Evolutionary conservation across 2,888 invertebrate genomes (phyloP).

Genomic region (Notodonta ziczac): DNA sequence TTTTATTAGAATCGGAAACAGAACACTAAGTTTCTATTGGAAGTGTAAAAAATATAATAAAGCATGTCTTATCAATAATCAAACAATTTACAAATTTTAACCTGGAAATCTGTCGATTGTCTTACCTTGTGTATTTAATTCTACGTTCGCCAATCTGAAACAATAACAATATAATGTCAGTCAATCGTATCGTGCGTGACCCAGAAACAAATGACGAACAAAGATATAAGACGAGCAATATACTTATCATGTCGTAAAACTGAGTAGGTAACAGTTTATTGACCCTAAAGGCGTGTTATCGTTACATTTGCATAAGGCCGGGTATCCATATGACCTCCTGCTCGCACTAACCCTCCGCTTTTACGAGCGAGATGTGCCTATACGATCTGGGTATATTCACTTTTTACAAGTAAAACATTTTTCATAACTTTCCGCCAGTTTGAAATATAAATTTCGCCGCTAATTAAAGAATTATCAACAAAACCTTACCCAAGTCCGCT

Average conservation of each 20-base stretch:
- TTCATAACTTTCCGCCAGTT: slow-evolving; percentile 19
- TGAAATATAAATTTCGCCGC: slow-evolving; percentile 3
- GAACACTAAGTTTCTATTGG: too few relatives aligned
- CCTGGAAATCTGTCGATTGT: not conserved
- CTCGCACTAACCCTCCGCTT: slow-evolving; percentile 66
- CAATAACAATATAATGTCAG: slow-evolving; percentile 54
- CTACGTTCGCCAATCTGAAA: slow-evolving; percentile 60
- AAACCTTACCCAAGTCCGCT: slow-evolving; percentile 8
- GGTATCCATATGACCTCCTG: slow-evolving; percentile 58
- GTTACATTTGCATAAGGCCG: slow-evolving; percentile 79
- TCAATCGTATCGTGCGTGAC: slow-evolving; percentile 55
- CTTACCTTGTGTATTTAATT: slow-evolving; percentile 37
- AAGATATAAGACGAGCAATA: slow-evolving; percentile 67
- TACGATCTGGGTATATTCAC: slow-evolving; percentile 49
- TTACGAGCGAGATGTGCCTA: slow-evolving; percentile 64
- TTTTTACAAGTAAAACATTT: slow-evolving; percentile 44
- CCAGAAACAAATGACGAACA: slow-evolving; percentile 54
- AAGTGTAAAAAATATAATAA: too few relatives aligned
- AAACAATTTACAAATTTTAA: not conserved
- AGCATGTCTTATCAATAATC: too few relatives aligned
- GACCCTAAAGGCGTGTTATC: slow-evolving; percentile 80
- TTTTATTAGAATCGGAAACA: too few relatives aligned
- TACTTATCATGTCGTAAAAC: slow-evolving; percentile 81
- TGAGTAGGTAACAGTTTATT: slow-evolving; percentile 80
- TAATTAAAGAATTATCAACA: not conserved